Percentiles rank a stretch among this genome's conserved stretches.
phyloP scores from a whole-genome alignment of 2,113 vertebrate genomes.

The Nicator chloris region DNA sequence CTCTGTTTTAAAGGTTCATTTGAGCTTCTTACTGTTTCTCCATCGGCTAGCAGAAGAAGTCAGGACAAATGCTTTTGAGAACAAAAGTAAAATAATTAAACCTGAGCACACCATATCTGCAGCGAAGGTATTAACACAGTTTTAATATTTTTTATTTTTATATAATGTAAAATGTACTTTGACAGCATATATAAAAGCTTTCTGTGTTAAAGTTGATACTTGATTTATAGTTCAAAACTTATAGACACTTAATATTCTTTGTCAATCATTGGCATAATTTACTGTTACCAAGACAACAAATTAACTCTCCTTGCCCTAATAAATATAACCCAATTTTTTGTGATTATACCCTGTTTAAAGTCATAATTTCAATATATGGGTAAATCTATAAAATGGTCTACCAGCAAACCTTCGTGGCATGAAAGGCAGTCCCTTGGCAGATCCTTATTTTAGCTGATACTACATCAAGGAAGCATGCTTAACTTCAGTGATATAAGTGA shows the following conservation, averaged over 20 bases:
- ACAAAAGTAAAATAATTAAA: slow-evolving; percentile 70
- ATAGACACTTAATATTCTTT: neutral
- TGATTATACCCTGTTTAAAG: neutral
- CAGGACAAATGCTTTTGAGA: slow-evolving; percentile 70
- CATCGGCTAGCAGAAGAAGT: slow-evolving; percentile 75
- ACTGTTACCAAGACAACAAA: neutral
- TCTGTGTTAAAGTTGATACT: neutral
- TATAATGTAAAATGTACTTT: neutral
- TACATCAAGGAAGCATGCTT: neutral
- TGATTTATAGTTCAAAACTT: neutral
- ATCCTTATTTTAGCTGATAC: neutral
- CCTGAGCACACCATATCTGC: slow-evolving; percentile 68
- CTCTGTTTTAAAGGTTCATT: slow-evolving; percentile 70
- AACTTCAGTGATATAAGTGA: neutral
- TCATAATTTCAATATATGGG: neutral
- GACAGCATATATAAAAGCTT: neutral
- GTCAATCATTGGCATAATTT: neutral
- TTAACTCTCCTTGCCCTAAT: neutral
- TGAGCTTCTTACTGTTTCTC: slow-evolving; percentile 76
- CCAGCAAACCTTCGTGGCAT: neutral
- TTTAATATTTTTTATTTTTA: neutral
- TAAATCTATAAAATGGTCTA: neutral
- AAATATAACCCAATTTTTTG: neutral
- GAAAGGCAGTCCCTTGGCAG: neutral
- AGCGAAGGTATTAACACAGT: slow-evolving; percentile 72